A percentile compares a stretch with the other conserved stretches of the same genome.
Evolutionary conservation across 2,113 vertebrate species (phyloP).

Genomic region (Epinephelus moara): DNA sequence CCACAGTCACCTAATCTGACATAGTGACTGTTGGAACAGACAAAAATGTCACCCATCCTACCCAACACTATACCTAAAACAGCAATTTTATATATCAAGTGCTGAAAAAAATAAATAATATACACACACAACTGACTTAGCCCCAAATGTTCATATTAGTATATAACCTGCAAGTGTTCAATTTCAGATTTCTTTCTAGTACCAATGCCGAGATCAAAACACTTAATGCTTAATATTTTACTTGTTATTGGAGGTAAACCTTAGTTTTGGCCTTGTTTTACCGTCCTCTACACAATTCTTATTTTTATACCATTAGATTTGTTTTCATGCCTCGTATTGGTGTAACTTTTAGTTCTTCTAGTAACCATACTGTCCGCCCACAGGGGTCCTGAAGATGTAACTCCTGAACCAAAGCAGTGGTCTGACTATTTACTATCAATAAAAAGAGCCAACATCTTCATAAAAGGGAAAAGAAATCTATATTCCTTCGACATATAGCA

Average conservation of each 20-base stretch:
- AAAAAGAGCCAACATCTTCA: conserved; percentile 9
- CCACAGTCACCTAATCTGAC: too few species aligned
- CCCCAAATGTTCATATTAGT: background rate
- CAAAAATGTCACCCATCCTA: too few species aligned
- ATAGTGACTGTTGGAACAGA: too few species aligned
- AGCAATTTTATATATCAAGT: background rate
- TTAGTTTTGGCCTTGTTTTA: background rate
- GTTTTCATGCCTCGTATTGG: background rate
- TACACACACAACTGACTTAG: background rate
- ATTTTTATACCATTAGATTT: background rate
- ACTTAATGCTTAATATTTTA: background rate
- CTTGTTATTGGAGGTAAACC: conserved; percentile 9
- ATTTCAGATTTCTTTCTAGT: background rate
- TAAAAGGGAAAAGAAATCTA: background rate
- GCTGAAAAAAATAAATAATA: background rate
- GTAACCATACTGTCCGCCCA: background rate
- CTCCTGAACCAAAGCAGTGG: background rate
- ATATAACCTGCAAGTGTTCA: conserved; percentile 4
- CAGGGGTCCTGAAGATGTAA: background rate
- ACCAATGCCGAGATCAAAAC: background rate
- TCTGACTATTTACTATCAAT: conserved; percentile 4
- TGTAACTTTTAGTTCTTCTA: conserved; percentile 10
- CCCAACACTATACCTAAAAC: background rate
- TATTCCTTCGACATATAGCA: conserved; percentile 6
- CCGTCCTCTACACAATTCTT: background rate